Conservation (phyloP, 2,113 vertebrate genomes). For the Prionailurus bengalensis region DNA sequence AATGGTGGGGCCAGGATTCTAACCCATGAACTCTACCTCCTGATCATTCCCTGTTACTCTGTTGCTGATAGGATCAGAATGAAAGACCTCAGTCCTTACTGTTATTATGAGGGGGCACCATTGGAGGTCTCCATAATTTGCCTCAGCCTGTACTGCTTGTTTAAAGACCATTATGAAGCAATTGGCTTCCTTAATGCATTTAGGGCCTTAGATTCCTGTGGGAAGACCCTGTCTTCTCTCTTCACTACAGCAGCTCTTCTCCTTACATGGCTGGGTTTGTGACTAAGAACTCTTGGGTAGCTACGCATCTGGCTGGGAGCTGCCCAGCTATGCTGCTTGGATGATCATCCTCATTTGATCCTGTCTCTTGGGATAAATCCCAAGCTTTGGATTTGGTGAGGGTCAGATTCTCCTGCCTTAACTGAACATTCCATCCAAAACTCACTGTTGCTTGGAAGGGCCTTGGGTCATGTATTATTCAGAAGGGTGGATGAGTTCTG, state of each 20-base stretch:
- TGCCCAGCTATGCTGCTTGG: neutral
- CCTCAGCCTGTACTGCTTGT: neutral
- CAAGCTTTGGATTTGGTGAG: slow-evolving; percentile 49
- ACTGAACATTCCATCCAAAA: neutral
- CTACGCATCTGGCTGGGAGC: neutral
- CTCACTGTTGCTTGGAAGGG: slow-evolving; percentile 34
- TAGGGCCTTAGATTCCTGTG: neutral
- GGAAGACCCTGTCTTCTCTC: neutral
- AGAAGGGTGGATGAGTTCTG: slow-evolving; percentile 47
- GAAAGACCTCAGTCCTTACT: neutral
- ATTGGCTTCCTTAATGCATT: neutral
- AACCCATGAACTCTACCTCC: neutral
- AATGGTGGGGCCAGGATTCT: neutral
- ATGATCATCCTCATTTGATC: neutral
- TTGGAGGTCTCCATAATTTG: neutral
- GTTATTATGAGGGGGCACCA: neutral
- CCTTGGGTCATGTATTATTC: slow-evolving; percentile 62
- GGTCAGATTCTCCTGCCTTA: slow-evolving; percentile 27
- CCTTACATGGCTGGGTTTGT: neutral
- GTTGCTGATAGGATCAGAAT: neutral
- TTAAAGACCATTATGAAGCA: neutral
- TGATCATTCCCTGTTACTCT: neutral
- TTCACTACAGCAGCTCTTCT: neutral
- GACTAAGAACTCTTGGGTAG: neutral
- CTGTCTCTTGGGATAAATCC: neutral